phyloP scores from a whole-genome alignment of 2,113 vertebrate species.

The Platichthys stellatus region DNA sequence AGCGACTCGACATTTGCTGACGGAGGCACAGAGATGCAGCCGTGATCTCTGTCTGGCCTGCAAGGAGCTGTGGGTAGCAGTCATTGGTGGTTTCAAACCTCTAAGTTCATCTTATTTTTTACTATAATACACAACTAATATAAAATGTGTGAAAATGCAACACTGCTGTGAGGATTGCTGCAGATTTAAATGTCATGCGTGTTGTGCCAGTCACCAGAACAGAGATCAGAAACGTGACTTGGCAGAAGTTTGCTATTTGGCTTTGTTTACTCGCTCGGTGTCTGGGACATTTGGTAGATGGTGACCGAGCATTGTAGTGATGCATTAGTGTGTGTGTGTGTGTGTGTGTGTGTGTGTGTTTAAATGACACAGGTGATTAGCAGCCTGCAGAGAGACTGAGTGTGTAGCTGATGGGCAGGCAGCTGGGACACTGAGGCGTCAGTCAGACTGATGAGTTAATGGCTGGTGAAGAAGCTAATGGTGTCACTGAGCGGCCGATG shows the following conservation, averaged over 20 bases:
- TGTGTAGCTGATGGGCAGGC: conserved; percentile 49
- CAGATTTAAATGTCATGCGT: no score
- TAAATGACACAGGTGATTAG: no score
- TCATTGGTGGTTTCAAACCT: not conserved
- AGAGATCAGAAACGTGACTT: no score
- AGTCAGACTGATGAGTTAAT: conserved; percentile 27
- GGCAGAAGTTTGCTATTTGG: conserved; percentile 13
- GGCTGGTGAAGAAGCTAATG: conserved; percentile 22
- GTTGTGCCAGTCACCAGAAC: no score
- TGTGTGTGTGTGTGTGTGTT: no score
- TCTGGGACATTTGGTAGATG: not conserved
- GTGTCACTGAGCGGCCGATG: conserved; percentile 17
- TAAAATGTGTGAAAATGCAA: no score
- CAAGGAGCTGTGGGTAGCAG: no score
- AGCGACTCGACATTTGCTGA: not conserved
- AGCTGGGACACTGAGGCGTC: conserved; percentile 44
- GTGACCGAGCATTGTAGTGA: no score
- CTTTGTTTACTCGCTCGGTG: conserved; percentile 28
- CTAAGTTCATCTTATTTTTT: not conserved
- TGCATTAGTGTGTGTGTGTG: no score
- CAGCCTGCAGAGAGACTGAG: no score
- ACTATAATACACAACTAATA: no score
- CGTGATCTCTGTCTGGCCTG: not conserved
- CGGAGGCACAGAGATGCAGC: not conserved
- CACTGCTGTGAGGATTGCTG: no score